Evolutionary conservation across 2,113 vertebrate genomes (phyloP).

Genomic region (Struthidea cinerea): DNA sequence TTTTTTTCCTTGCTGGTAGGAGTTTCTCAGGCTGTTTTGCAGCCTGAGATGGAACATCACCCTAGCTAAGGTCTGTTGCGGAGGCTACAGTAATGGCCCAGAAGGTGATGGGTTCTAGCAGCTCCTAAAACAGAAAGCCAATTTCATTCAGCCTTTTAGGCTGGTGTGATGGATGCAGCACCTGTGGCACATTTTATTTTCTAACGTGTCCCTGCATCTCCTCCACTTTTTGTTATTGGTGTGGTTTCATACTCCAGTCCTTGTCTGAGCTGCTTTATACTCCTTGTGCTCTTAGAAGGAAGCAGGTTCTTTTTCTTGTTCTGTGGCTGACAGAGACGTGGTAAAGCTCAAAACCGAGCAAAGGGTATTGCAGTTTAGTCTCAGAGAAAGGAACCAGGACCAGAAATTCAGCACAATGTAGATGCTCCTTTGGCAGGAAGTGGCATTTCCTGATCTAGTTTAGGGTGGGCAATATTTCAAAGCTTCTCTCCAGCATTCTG

Average conservation of each 20-base stretch:
- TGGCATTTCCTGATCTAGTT: neutral
- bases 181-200: neutral
- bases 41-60: neutral
- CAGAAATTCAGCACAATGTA: neutral
- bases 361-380: neutral
- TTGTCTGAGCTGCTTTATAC: neutral
- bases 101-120: neutral
- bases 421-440: neutral
- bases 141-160: neutral
- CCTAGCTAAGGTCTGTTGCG: neutral
- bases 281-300: neutral
- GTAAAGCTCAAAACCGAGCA: neutral
- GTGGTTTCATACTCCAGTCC: neutral
- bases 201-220: neutral
- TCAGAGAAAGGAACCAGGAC: neutral
- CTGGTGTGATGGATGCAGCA: neutral
- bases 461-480: neutral
- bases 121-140: neutral
- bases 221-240: neutral
- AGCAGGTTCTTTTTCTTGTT: neutral
- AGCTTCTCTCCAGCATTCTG: neutral
- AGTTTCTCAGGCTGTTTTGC: neutral
- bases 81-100: neutral
- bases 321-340: fast-evolving
- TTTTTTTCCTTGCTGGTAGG: neutral